Evolutionary conservation across 2,888 invertebrate genomes (phyloP).

Genomic region (Cryptocephalus moraei): DNA sequence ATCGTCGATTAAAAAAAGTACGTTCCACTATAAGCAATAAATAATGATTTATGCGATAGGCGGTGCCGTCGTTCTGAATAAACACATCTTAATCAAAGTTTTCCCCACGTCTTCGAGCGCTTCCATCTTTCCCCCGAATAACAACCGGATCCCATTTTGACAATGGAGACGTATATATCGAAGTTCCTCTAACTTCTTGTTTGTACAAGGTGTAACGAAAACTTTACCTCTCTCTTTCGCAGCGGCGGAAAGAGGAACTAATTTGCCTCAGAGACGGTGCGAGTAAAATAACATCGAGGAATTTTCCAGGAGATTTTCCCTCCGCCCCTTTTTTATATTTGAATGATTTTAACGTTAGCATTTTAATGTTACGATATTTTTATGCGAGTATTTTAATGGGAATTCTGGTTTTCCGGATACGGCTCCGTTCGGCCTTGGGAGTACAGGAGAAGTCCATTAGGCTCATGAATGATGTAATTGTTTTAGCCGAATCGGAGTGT

Average conservation of each 20-base stretch:
- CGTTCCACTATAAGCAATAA: too few relatives aligned
- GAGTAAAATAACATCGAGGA: slow-evolving; percentile 22
- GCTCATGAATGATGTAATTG: slow-evolving; percentile 9
- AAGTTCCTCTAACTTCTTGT: slow-evolving; percentile 9
- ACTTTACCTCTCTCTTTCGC: slow-evolving; percentile 11
- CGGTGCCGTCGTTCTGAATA: too few relatives aligned
- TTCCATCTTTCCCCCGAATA: too few relatives aligned
- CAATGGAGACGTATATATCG: too few relatives aligned
- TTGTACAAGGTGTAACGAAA: slow-evolving; percentile 22
- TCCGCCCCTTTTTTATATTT: slow-evolving; percentile 1
- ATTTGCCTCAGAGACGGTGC: slow-evolving; percentile 17
- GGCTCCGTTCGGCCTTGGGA: slow-evolving; percentile 6
- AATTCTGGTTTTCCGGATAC: slow-evolving; percentile 3
- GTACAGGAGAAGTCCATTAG: slow-evolving; percentile 11
- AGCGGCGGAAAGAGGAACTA: slow-evolving; percentile 13
- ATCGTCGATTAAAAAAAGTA: too few relatives aligned
- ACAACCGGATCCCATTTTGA: too few relatives aligned
- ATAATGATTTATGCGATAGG: too few relatives aligned
- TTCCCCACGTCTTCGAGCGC: too few relatives aligned
- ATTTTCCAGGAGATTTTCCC: slow-evolving; percentile 14
- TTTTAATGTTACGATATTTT: slow-evolving; percentile 15
- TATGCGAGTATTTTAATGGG: slow-evolving; percentile 11
- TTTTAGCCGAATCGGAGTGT: not conserved
- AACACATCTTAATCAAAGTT: too few relatives aligned
- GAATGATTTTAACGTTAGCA: slow-evolving; percentile 14